Base-by-base conservation (phyloP, 2,113 vertebrate species). In the Vidua macroura region DNA sequence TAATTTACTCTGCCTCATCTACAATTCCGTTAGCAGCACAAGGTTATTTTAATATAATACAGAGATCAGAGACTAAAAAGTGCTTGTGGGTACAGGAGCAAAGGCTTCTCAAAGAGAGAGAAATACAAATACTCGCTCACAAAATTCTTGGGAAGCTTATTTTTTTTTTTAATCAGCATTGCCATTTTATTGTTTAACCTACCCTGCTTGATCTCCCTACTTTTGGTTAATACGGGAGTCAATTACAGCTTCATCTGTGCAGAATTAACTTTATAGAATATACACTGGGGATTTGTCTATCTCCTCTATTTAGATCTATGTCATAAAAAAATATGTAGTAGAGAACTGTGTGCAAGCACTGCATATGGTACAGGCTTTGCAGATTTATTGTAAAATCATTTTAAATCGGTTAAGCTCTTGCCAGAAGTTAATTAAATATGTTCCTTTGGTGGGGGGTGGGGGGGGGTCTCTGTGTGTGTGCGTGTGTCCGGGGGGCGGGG, bases 231-330 rank as follows among this genome's bases (percentile, higher is more conserved):
- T 94, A 95, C 86, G 11, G 94, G 79, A 96, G 97, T 97, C 97
- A 98, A 97, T 97, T 98, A 98, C 96, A 97, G 96, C 97, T 98
- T 98, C 97, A 97, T 97, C 97, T 97, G 97, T 96, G 95, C 96
- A 97, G 97, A 97, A 98, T 98, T 98, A 98, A 98, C 98, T 98
- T 97, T 97, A 97, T 95, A 96, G 96, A 95, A 94, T 91, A 83
- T 95, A 96, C 97, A 95, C 97, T 13, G 53, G 98, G 97, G 96
- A 97, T 97, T 98, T 97, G 95, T 91, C 96, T 97, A 78, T 95
- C 96, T 97, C 95, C 74, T 92, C 96, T 95, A 88, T 97, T 98
- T 98, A 97, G 97, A 97, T 97, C 94, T 92, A 94, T 96, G 96
- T 95, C 96, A 97, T 97, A 96, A 97, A 97, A 96, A 91, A 88